Base-by-base conservation (phyloP, 2,113 vertebrate species). In the Vanacampus margaritifer region DNA sequence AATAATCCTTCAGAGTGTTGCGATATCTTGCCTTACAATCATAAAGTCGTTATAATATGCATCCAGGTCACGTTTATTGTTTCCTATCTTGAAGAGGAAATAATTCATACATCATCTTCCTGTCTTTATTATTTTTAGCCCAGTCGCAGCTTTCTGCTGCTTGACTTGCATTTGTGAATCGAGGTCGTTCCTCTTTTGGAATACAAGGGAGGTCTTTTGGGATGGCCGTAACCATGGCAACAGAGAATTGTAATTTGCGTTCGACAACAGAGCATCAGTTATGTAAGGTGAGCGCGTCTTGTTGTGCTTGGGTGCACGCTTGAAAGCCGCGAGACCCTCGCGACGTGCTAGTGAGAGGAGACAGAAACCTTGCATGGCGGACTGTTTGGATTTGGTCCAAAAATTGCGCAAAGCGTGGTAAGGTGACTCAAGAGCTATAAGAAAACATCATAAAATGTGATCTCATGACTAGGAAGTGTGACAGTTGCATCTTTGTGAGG, bases 181-280 rank as follows among this genome's bases (percentile, higher is more conserved):
- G 21, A 82, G 85, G 77, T 83, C 57, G 58, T 63, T 81, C 75
- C 77, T 83, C 73, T 74, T 79, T 76, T 67, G 43, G 71, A 78
- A 74, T 57, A 73, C 75, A 74, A 61, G 69, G 60, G 69, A 73
- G 79, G 83, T 64, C 82, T 54, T 23, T 53, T 72, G 87, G 82
- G 90, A 86, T 67, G 35, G 71, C 24, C 17, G 79, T 89, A 74
- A 87, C 88, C 85, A 89, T 87, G 48, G 87, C 82, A 89, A 88
- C 88, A 72, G 78, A 88, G 81, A 79, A 87, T 85, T 83, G 84
- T 81, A 41, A 74, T 85, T 86, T 85, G 62, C 80, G 80, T 74
- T 13, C n/a, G 80, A 78, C 72, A 51, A 71, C 28, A 41, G 80
- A 75, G 83, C 71, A 45, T 67, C 35, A 1, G 79, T 88, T 88